Percentiles rank a stretch among this genome's conserved stretches.
These are phyloP conservation scores for Yponomeuta malinellus DNA, from an alignment of 2,888 invertebrate genomes.

Conservation along the genomic window DNA sequence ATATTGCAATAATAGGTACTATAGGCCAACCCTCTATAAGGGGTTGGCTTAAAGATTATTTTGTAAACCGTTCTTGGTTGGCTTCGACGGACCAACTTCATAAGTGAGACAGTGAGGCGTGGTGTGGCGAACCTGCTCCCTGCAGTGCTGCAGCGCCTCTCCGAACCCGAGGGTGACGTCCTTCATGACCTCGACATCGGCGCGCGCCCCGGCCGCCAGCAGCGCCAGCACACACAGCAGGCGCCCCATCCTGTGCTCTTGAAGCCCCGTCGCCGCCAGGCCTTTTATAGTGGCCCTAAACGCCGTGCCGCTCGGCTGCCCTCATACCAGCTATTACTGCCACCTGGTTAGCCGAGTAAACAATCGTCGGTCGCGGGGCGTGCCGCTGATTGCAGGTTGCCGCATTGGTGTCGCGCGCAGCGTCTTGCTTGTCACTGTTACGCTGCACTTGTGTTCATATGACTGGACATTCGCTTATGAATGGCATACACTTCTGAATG, in stretches of 20 bases:
- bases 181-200: conserved; percentile 51
- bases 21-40: no score
- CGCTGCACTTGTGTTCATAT: no score
- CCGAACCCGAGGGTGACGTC: conserved; percentile 68
- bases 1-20: no score
- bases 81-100: no score
- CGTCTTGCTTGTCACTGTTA: no score
- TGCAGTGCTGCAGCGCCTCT: conserved; percentile 56
- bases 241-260: conserved; percentile 13
- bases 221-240: conserved; percentile 15
- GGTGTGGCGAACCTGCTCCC: conserved; percentile 45
- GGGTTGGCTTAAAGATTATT: no score
- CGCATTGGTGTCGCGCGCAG: neutral
- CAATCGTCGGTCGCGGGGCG: neutral
- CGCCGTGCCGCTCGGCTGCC: neutral
- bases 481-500: no score
- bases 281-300: neutral
- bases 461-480: no score
- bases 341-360: neutral
- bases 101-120: neutral
- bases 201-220: neutral
- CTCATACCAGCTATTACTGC: conserved; percentile 1
- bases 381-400: neutral
- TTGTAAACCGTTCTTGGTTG: no score
- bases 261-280: neutral